Base-by-base conservation (phyloP, 53 echinoderm and acorn worm species). In the Zoroaster sp. region DNA sequence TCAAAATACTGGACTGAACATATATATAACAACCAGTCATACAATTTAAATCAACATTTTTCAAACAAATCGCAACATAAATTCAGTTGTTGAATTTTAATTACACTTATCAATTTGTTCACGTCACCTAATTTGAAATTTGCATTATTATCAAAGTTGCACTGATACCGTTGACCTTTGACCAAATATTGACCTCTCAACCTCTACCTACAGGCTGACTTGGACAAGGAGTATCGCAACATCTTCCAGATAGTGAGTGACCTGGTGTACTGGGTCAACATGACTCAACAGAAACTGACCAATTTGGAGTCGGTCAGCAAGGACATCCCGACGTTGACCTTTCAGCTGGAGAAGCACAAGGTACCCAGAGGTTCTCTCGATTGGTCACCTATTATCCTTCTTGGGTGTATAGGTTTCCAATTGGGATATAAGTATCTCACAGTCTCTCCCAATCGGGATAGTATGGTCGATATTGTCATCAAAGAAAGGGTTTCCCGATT, bases 231-330 rank as follows among this genome's bases (percentile, higher is more conserved):
- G 87, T 97, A 90, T 75, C 95, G 97, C 74, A 89, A 89, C 88
- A 94, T 97, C 73, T 92, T 83, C 90, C 97, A 95, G 80, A 92
- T 95, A 4, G 95, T 97, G 41, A 97, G 97, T 86, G 97, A 97
- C 89, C 94, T 95, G 88, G 63, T 90, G 75, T 97, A 97, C 91
- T 97, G 95, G 95, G 91, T 93, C 46, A 94, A 88, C 74, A 92
- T 97, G 87, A 97, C 93, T 46, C 52, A 78, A 10, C 95, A 97
- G 95, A 97, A 97, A 54, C 90, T 99, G 78, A 94, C 77, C 90
- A 96, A 85, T 80, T 70, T 89, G 75, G 99, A 99, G 47, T 90
- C 93, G 42, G 85, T 93, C 88, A 96, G 96, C 70, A 89, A 91
- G 83, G 99, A 99, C 65, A 93, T 99, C 39, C 94, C 96, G 11